Percentiles rank a stretch among this genome's conserved stretches.
These are phyloP conservation scores for Tenebrio molitor DNA, from an alignment of 1,140 invertebrate genomes.

Conservation along the genomic window DNA sequence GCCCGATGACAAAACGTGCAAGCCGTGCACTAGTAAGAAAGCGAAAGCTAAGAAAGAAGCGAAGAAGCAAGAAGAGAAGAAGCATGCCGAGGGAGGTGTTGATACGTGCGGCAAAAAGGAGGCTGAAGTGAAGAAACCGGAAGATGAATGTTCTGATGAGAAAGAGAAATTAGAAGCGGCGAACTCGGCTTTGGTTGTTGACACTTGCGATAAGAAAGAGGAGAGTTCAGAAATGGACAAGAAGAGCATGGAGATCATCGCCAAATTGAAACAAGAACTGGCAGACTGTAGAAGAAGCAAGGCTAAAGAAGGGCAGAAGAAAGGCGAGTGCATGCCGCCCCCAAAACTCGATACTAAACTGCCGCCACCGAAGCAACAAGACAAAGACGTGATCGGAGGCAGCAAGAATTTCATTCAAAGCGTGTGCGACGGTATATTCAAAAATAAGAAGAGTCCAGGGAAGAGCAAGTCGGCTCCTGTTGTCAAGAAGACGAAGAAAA, in stretches of 20 bases:
- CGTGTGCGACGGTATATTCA: constrained; percentile 17
- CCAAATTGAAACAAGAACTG: background rate
- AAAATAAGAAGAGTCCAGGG: background rate
- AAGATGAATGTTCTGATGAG: no score
- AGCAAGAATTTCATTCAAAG: constrained; percentile 11
- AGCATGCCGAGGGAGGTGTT: background rate
- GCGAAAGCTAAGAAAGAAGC: background rate
- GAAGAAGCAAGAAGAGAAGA: background rate
- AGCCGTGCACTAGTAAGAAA: constrained; percentile 10
- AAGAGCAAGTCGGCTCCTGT: constrained; percentile 14
- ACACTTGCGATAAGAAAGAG: background rate
- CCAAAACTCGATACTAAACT: constrained; percentile 2
- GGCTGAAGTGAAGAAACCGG: no score
- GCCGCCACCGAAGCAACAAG: background rate
- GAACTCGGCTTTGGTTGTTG: no score
- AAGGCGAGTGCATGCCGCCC: background rate
- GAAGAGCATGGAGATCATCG: constrained; percentile 7
- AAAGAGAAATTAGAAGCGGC: no score
- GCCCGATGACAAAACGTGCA: background rate
- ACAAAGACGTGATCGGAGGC: constrained; percentile 6
- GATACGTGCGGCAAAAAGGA: background rate
- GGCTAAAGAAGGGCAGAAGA: background rate
- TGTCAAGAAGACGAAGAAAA: background rate
- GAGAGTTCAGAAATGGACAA: constrained; percentile 3
- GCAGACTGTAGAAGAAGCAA: constrained; percentile 8